Evolutionary conservation across 2,113 vertebrate species (phyloP), one percentile per base, ranked within the genome.

Genomic region (Formicarius rufipectus): DNA sequence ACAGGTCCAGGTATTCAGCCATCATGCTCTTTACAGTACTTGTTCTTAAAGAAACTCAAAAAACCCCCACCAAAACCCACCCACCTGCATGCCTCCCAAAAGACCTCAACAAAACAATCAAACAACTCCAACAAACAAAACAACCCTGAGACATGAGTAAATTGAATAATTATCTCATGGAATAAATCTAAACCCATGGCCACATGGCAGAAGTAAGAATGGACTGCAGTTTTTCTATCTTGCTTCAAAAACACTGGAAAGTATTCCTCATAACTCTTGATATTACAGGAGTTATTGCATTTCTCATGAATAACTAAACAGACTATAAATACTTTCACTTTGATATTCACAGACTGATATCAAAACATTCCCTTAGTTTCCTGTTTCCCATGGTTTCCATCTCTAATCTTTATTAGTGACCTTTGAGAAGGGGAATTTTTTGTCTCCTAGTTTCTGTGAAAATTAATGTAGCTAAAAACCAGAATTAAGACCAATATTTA

Each of bases 301-400:
- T 94, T 93, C 49, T 94, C 71, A 95, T 62, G 74, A 79, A 91
- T 53, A 91, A 66, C 81, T 83, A 58, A 94, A 64, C 23, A 75
- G 21, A 64, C 73, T 96, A 89, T 64, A 96, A 95, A 96, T 94
- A 94, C 45, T 89, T 93, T 69, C 53, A 58, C 67, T 96, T 89
- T 89, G 84, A 93, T 94, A 95, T 95, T 96, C 84, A 76, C 45
- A 95, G 89, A 58, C 44, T 69, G 74, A 91, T 82, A 82, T 59
- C 28, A 8, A 49, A 88, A 92, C 56, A 45, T 92, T 87, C 72
- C 23, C 12, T 3, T 14, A 87, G 71, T 79, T 96, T 96, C 93
- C 89, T 87, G 87, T 95, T 95, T 96, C 95, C 74, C 95, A 95
- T 87, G 93, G 62, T 37, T 95, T 94, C 25, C 45, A 85, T 83